Conservation (phyloP, 2,113 vertebrate species). For the Puntigrus tetrazona region DNA sequence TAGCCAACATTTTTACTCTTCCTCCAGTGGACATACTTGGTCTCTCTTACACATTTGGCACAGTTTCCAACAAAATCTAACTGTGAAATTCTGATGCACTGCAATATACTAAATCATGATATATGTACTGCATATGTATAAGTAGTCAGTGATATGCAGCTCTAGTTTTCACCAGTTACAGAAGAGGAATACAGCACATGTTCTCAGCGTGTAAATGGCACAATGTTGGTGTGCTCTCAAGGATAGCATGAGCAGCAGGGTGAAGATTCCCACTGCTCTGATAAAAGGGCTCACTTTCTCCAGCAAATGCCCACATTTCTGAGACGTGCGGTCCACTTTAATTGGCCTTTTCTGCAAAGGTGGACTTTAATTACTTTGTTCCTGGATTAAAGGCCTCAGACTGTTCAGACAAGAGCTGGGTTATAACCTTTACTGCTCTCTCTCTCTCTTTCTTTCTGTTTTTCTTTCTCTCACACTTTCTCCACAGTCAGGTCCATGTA, state of each 20-base stretch:
- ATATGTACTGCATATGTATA: background rate
- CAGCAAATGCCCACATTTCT: slow-evolving; percentile 67
- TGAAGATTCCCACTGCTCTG: slow-evolving; percentile 62
- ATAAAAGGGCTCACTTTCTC: slow-evolving; percentile 67
- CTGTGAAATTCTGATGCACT: background rate
- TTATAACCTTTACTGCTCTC: slow-evolving; percentile 66
- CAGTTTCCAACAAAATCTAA: background rate
- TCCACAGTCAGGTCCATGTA: slow-evolving; percentile 29
- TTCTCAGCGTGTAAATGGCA: slow-evolving; percentile 60
- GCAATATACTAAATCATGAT: background rate
- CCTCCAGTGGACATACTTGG: background rate
- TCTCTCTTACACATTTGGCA: background rate
- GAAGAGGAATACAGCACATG: slow-evolving; percentile 12
- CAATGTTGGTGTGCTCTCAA: slow-evolving; percentile 48
- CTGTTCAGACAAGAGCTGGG: slow-evolving; percentile 66
- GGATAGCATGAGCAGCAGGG: slow-evolving; percentile 57
- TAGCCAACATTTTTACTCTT: background rate
- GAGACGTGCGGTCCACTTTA: slow-evolving; percentile 65
- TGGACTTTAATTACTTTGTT: slow-evolving; percentile 77
- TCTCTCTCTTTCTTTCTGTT: slow-evolving; percentile 37
- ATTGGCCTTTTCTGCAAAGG: slow-evolving; percentile 72
- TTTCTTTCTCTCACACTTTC: slow-evolving; percentile 1
- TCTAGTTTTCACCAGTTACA: background rate
- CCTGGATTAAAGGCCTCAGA: slow-evolving; percentile 71
- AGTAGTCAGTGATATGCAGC: background rate